Evolutionary conservation across 2,797 vertebrate genomes (phyloP).

Genomic region (Prionace glauca): DNA sequence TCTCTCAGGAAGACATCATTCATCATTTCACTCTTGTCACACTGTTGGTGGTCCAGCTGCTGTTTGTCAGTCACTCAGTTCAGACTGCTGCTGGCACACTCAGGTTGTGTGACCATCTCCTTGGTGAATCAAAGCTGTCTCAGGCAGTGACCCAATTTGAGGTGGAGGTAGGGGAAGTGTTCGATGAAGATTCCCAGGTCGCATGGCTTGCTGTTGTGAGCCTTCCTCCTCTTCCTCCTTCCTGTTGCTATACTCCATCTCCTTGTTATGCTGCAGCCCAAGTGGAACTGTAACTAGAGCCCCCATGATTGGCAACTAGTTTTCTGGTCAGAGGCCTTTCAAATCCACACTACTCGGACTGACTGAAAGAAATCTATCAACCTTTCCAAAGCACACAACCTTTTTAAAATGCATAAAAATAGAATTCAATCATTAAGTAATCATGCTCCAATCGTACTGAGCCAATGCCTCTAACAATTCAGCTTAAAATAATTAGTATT

Average conservation of each 20-base stretch:
- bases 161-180: too few species aligned
- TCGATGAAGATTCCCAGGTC: too few species aligned
- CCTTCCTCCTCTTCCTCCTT: too few species aligned
- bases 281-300: not conserved
- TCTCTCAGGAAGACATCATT: not conserved
- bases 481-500: not conserved
- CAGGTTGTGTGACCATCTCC: not conserved
- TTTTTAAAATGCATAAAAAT: not conserved
- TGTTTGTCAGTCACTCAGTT: not conserved
- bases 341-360: not conserved
- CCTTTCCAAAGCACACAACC: not conserved
- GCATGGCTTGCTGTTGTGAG: not conserved
- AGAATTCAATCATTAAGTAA: not conserved
- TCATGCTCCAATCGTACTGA: not conserved
- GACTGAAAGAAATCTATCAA: not conserved
- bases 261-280: not conserved
- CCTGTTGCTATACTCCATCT: too few species aligned
- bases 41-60: too few species aligned
- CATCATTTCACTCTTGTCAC: not conserved
- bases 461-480: not conserved
- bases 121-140: not conserved
- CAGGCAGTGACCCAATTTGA: too few species aligned
- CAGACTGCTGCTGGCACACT: not conserved
- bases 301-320: too few species aligned
- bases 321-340: not conserved